These are phyloP conservation scores for Callyntrura guangdongensis DNA, from an alignment of 2,888 invertebrate genomes.

Conservation along the genomic window DNA sequence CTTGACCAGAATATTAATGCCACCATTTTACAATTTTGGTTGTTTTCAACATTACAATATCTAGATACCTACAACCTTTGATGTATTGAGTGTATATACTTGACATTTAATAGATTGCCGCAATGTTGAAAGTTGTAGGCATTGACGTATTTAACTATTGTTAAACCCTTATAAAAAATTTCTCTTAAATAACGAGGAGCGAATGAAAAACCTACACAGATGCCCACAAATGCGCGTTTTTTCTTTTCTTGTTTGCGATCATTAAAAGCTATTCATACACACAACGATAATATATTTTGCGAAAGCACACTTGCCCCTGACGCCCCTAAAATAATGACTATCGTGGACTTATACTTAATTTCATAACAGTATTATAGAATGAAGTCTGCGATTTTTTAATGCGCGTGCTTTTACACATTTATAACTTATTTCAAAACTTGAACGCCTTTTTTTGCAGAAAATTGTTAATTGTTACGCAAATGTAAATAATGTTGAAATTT, in stretches of 20 bases:
- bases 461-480: background rate
- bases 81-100: too few species aligned
- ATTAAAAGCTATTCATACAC: too few species aligned
- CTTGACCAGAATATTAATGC: background rate
- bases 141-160: background rate
- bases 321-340: background rate
- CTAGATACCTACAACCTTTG: background rate
- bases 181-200: too few species aligned
- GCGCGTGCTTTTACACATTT: too few species aligned
- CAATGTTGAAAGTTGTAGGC: background rate
- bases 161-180: too few species aligned
- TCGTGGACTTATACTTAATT: background rate
- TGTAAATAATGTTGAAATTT: background rate
- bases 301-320: background rate
- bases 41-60: background rate
- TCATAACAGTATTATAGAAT: too few species aligned
- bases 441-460: background rate
- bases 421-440: background rate
- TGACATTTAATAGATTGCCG: background rate
- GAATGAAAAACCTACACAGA: too few species aligned
- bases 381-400: too few species aligned
- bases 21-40: too few species aligned
- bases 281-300: background rate
- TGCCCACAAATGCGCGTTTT: too few species aligned
- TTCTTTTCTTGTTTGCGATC: too few species aligned